phyloP scores from a whole-genome alignment of 2,888 invertebrate species.

The Lepeophtheirus nordmannii region DNA sequence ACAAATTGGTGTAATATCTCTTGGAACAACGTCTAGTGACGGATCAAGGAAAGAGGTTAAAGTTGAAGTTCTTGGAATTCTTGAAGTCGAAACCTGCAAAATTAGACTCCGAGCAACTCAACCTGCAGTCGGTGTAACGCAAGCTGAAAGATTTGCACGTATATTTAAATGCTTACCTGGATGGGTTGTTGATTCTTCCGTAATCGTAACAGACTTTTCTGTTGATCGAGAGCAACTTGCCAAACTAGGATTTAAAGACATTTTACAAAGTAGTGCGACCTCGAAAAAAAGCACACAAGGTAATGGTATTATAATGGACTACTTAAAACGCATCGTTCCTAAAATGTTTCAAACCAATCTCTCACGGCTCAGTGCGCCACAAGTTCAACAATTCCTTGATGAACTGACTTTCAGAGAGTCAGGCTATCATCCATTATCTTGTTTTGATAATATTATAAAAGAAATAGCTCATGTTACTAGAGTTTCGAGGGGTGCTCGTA shows the following conservation, averaged over 20 bases:
- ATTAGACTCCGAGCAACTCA: slow-evolving; percentile 66
- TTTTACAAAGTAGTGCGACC: slow-evolving; percentile 6
- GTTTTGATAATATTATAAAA: slow-evolving; percentile 7
- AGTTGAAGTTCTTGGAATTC: slow-evolving; percentile 55
- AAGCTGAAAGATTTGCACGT: slow-evolving; percentile 53
- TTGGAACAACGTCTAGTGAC: slow-evolving; percentile 68
- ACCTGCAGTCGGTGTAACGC: slow-evolving; percentile 42
- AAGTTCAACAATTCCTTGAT: slow-evolving; percentile 77
- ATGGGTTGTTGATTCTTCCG: slow-evolving; percentile 54
- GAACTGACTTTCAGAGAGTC: slow-evolving; percentile 57
- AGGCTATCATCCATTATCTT: not conserved
- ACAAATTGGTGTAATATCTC: slow-evolving; percentile 59
- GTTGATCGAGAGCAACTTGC: slow-evolving; percentile 52
- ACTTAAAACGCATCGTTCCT: slow-evolving; percentile 64
- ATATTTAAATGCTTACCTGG: slow-evolving; percentile 58
- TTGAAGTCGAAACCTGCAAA: slow-evolving; percentile 55
- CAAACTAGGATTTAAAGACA: slow-evolving; percentile 26
- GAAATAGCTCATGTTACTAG: slow-evolving; percentile 5
- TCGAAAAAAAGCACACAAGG: not conserved
- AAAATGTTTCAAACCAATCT: slow-evolving; percentile 79
- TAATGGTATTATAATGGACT: slow-evolving; percentile 55
- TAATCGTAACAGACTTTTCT: slow-evolving; percentile 62
- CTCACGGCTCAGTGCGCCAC: slow-evolving; percentile 60
- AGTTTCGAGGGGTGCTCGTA: not conserved
- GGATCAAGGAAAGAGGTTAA: slow-evolving; percentile 45